Percentiles rank a stretch among this genome's conserved stretches.
Conservation (phyloP, 2,888 invertebrate genomes). For the Diarsia dahlii region DNA sequence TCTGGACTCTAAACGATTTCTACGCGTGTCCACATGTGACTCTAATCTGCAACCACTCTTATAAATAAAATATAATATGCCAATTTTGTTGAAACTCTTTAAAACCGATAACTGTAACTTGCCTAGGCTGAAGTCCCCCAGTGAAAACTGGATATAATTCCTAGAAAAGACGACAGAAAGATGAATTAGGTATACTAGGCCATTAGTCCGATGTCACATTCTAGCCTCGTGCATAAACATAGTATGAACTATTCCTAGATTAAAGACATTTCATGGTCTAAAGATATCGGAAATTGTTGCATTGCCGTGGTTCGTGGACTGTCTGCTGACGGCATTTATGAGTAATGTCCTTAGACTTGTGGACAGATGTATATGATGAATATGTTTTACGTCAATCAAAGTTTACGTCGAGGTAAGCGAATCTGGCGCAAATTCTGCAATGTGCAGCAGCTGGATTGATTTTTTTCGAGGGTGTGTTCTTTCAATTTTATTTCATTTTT, state of each 20-base stretch:
- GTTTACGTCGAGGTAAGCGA: not conserved
- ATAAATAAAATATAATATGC: not conserved
- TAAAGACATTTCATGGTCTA: conserved; percentile 47
- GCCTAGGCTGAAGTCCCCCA: too few relatives aligned
- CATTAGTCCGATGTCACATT: conserved; percentile 27
- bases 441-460: not conserved
- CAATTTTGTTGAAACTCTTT: not conserved
- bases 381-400: conserved; percentile 32
- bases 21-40: too few relatives aligned
- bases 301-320: conserved; percentile 1
- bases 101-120: not conserved
- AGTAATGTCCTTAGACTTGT: conserved; percentile 27
- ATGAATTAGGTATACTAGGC: too few relatives aligned
- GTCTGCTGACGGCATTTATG: conserved; percentile 21
- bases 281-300: conserved; percentile 31
- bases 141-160: too few relatives aligned
- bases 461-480: too few relatives aligned
- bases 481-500: too few relatives aligned
- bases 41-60: not conserved
- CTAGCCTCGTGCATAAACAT: conserved; percentile 51
- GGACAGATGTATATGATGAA: conserved; percentile 26
- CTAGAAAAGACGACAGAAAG: conserved; percentile 5
- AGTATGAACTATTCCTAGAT: conserved; percentile 45
- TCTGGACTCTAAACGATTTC: too few relatives aligned
- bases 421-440: conserved; percentile 16